Evolutionary conservation across 35 echinoderm and acorn worm species (phyloP), one percentile per base, ranked within the genome.

Genomic region (Lytechinus variegatus): DNA sequence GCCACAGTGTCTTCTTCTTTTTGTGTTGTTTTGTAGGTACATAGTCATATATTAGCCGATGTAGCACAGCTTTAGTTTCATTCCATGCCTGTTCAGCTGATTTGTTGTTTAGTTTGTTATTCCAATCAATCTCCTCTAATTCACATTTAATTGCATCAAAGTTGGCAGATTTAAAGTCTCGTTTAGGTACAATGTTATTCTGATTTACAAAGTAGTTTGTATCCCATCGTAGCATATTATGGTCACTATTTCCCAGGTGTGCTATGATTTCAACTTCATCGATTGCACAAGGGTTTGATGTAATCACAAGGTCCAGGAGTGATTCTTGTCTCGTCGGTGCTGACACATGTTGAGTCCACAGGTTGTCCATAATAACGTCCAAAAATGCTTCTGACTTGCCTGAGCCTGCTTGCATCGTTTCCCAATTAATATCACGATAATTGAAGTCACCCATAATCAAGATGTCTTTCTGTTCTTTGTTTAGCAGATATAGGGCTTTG

Each of bases 281-380:
- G 27, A 95, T 54, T n/a, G n/a, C n/a, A n/a, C 86, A 53, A 54
- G 95, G 95, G 54, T 95, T 89, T 95, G 95, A 95, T 27, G 95
- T 95, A n/a, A n/a, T n/a, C n/a, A n/a, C n/a, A n/a, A n/a, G n/a
- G n/a, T n/a, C n/a, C n/a, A n/a, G n/a, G n/a, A n/a, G n/a, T n/a
- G n/a, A n/a, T n/a, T n/a, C n/a, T n/a, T n/a, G n/a, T n/a, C n/a
- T n/a, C n/a, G n/a, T n/a, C n/a, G n/a, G n/a, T n/a, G n/a, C n/a
- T n/a, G n/a, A n/a, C n/a, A n/a, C n/a, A n/a, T n/a, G n/a, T n/a
- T n/a, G n/a, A n/a, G n/a, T n/a, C n/a, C n/a, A n/a, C n/a, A n/a
- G n/a, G n/a, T n/a, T n/a, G n/a, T n/a, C n/a, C n/a, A n/a, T n/a
- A n/a, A n/a, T n/a, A n/a, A n/a, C n/a, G n/a, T n/a, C n/a, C n/a